phyloP scores from a whole-genome alignment of 1,140 invertebrate species.

The Delia radicum region DNA sequence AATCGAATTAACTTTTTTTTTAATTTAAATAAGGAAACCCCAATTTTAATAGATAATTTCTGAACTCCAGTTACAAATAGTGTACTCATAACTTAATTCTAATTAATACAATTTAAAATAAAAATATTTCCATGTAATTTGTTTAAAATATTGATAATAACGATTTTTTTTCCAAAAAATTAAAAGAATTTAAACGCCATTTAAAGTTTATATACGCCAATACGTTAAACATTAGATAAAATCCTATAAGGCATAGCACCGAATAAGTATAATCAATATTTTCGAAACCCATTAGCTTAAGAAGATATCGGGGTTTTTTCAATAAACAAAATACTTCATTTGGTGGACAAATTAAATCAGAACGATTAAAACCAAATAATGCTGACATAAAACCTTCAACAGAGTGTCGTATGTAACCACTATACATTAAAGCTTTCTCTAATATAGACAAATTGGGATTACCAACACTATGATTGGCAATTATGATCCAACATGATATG shows the following conservation, averaged over 20 bases:
- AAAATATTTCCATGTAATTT: too few relatives aligned
- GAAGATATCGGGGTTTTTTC: conserved; percentile 60
- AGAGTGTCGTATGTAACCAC: conserved; percentile 76
- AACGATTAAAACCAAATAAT: conserved; percentile 74
- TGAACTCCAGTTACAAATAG: too few relatives aligned
- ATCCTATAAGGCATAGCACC: conserved; percentile 40
- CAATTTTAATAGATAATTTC: too few relatives aligned
- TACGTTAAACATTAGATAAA: conserved; percentile 47
- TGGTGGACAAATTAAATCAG: conserved; percentile 66
- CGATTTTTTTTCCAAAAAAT: not conserved
- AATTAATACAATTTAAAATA: too few relatives aligned
- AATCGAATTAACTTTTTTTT: too few relatives aligned
- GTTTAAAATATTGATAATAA: too few relatives aligned
- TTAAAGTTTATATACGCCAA: conserved; percentile 47
- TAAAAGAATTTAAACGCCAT: conserved; percentile 31
- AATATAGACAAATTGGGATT: conserved; percentile 65
- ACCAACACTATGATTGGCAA: conserved; percentile 76
- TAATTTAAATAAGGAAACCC: too few relatives aligned
- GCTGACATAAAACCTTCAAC: conserved; percentile 77
- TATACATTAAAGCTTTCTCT: conserved; percentile 71
- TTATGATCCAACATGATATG: conserved; percentile 72
- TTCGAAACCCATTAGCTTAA: conserved; percentile 47
- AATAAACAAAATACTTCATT: conserved; percentile 70
- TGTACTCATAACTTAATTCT: too few relatives aligned
- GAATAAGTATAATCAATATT: conserved; percentile 45